Percentiles rank a stretch among this genome's conserved stretches.
phyloP scores from a whole-genome alignment of 2,797 vertebrate genomes.

The Aselliscus stoliczkanus region DNA sequence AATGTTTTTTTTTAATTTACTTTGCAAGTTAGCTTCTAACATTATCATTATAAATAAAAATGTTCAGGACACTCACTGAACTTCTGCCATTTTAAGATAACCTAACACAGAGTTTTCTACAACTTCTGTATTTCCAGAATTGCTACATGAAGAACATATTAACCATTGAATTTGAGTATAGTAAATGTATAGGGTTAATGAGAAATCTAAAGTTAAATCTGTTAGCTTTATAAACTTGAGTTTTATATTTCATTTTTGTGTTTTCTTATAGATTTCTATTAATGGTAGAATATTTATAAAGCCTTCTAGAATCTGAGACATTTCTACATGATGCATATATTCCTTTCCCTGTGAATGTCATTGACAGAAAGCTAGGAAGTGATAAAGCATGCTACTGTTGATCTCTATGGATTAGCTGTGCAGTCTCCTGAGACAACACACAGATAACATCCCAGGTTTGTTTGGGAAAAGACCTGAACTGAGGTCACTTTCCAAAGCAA shows the following conservation, averaged over 20 bases:
- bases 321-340: background rate
- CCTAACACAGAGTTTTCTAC: background rate
- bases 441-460: constrained; percentile 82
- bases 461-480: constrained; percentile 82
- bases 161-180: background rate
- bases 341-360: constrained; percentile 43
- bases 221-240: background rate
- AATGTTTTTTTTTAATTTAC: background rate
- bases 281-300: background rate
- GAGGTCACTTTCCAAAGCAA: constrained; percentile 81
- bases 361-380: constrained; percentile 69
- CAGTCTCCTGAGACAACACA: constrained; percentile 75
- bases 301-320: background rate
- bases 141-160: background rate
- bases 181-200: background rate
- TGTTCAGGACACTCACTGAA: background rate
- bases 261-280: background rate
- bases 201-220: background rate
- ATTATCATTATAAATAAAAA: background rate
- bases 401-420: constrained; percentile 62
- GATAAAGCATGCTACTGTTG: constrained; percentile 74
- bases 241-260: background rate
- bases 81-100: background rate
- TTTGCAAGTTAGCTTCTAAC: background rate
- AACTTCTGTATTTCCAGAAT: background rate